Percentiles rank a stretch among this genome's conserved stretches.
These are phyloP conservation scores for Lacerta bilineata DNA, from an alignment of 2,797 vertebrate genomes.

Conservation along the genomic window DNA sequence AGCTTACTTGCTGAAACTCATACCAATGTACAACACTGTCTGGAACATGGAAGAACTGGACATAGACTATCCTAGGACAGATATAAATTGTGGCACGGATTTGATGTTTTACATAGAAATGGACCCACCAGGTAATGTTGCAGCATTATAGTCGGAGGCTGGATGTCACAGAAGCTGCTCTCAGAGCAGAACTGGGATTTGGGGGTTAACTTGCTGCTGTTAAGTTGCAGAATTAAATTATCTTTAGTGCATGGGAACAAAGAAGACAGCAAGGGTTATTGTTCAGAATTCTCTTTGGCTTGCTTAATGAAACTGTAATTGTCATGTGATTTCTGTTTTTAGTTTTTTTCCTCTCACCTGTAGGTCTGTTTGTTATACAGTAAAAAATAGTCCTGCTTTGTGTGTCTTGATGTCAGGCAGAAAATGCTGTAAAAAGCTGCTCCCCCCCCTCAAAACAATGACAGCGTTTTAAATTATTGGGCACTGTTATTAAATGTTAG, in stretches of 20 bases:
- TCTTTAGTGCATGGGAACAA: conserved; percentile 61
- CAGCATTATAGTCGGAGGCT: conserved; percentile 71
- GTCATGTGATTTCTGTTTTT: conserved; percentile 60
- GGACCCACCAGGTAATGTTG: conserved; percentile 84
- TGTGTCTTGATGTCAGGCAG: conserved; percentile 40
- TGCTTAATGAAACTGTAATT: conserved; percentile 70
- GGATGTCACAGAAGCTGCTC: conserved; percentile 61
- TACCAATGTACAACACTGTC: conserved; percentile 84
- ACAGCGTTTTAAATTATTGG: conserved; percentile 44
- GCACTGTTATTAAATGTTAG: conserved; percentile 51
- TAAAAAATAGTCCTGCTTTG: conserved; percentile 56
- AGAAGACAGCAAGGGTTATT: conserved; percentile 77
- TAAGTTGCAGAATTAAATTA: conserved; percentile 61
- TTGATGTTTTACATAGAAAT: conserved; percentile 89
- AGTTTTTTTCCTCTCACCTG: conserved; percentile 70
- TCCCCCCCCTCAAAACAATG: conserved; percentile 53
- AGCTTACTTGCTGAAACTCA: conserved; percentile 80
- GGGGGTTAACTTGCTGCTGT: conserved; percentile 67
- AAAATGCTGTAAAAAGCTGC: conserved; percentile 55
- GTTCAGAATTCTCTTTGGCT: conserved; percentile 72
- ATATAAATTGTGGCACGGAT: conserved; percentile 82
- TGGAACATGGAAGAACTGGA: conserved; percentile 86
- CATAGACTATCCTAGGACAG: conserved; percentile 82
- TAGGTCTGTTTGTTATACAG: conserved; percentile 50
- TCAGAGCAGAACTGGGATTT: conserved; percentile 58